phyloP scores from a whole-genome alignment of 2,113 vertebrate species.

The Elephas maximus region DNA sequence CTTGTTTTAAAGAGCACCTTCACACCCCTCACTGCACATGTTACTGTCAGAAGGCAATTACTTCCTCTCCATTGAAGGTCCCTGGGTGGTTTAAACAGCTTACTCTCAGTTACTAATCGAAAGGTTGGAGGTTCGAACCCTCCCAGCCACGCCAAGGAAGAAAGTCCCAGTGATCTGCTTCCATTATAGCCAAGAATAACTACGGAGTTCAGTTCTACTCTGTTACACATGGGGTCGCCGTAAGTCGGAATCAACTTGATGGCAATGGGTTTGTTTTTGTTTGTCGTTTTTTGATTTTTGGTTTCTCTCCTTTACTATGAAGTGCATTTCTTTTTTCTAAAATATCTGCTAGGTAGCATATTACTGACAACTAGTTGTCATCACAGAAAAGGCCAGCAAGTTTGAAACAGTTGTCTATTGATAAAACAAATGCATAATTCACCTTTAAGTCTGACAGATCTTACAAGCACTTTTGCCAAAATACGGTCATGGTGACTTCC shows the following conservation, averaged over 20 bases:
- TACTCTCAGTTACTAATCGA: no score
- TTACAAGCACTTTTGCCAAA: background rate
- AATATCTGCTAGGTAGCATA: background rate
- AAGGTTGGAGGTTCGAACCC: no score
- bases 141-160: no score
- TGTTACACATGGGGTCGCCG: no score
- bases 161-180: no score
- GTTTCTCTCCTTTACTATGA: constrained; percentile 1
- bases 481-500: background rate
- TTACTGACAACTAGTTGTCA: background rate
- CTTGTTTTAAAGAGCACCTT: constrained; percentile 23
- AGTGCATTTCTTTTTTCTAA: background rate
- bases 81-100: no score
- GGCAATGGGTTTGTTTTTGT: no score
- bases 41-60: background rate
- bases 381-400: background rate
- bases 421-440: constrained; percentile 18
- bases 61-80: no score
- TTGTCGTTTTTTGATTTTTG: no score
- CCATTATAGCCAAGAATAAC: no score
- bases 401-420: background rate
- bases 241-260: no score
- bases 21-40: background rate
- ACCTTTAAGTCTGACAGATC: background rate
- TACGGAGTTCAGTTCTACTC: no score